These are phyloP conservation scores for Cavia porcellus DNA, from an alignment of 2,113 vertebrate species.

Conservation along the genomic window DNA sequence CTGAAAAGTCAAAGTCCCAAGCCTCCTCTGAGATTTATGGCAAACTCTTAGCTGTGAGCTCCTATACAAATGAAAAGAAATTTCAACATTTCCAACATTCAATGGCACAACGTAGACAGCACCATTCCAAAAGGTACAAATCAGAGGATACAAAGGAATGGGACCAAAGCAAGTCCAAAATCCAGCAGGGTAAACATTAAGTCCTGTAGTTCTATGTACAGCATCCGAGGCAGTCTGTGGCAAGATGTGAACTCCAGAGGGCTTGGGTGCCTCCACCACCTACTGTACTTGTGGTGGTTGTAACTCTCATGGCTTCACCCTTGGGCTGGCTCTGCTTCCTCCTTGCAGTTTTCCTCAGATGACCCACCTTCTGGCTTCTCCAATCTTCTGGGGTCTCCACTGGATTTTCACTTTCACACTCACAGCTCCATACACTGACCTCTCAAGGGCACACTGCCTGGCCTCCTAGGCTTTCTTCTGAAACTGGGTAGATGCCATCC, in stretches of 20 bases:
- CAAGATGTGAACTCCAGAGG: not conserved
- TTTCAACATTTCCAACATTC: not conserved
- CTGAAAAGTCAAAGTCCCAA: not conserved
- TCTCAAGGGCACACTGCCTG: not conserved
- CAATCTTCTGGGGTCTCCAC: not conserved
- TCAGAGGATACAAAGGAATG: not conserved
- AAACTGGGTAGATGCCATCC: not conserved
- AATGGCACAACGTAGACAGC: not conserved
- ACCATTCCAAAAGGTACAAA: not conserved
- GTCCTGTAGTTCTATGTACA: not conserved
- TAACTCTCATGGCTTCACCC: not conserved
- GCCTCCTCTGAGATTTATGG: not conserved
- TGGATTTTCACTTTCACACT: not conserved
- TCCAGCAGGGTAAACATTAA: not conserved
- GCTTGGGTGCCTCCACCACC: not conserved
- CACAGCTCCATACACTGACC: not conserved
- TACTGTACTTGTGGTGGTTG: not conserved
- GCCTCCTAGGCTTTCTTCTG: not conserved
- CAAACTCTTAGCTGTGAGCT: not conserved
- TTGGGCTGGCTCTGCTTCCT: not conserved
- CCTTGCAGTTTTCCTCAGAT: not conserved
- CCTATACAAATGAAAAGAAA: not conserved
- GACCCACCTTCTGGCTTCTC: not conserved
- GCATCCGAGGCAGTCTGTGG: not conserved
- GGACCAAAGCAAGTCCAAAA: not conserved